Evolutionary conservation across 2,888 invertebrate species (phyloP).

Genomic region (Colletes collaris): DNA sequence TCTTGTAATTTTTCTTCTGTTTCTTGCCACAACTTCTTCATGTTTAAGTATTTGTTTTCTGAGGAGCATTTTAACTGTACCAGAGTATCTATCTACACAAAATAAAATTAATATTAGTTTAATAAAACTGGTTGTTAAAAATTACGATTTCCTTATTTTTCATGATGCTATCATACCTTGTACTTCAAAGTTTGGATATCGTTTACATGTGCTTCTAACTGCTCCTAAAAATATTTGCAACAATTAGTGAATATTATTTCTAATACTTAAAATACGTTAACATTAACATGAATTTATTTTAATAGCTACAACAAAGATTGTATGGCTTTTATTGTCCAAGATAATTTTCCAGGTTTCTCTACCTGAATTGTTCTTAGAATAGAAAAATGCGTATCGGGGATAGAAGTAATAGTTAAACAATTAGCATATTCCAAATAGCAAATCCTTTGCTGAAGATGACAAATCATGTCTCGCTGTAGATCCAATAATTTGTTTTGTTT

Average conservation of each 20-base stretch:
- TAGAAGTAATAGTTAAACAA: slow-evolving; percentile 61
- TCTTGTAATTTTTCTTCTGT: slow-evolving; percentile 64
- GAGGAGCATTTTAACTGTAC: slow-evolving; percentile 62
- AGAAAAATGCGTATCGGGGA: slow-evolving; percentile 75
- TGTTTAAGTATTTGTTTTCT: slow-evolving; percentile 63
- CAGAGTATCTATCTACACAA: slow-evolving; percentile 67
- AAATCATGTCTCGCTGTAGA: slow-evolving; percentile 75
- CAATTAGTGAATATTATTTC: background rate
- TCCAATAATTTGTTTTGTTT: slow-evolving; percentile 76
- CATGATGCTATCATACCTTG: slow-evolving; percentile 65
- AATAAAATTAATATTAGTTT: slow-evolving; percentile 12
- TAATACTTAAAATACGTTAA: background rate
- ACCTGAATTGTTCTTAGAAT: slow-evolving; percentile 77
- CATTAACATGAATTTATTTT: slow-evolving; percentile 5
- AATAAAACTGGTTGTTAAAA: background rate
- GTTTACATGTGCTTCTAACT: slow-evolving; percentile 46
- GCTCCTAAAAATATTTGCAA: slow-evolving; percentile 55
- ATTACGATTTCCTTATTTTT: background rate
- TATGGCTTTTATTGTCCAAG: background rate
- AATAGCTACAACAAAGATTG: slow-evolving; percentile 17
- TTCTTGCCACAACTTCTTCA: slow-evolving; percentile 66
- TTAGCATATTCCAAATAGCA: slow-evolving; percentile 67
- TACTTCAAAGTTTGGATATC: slow-evolving; percentile 64
- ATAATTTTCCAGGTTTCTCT: slow-evolving; percentile 33
- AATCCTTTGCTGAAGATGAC: slow-evolving; percentile 73